phyloP scores from a whole-genome alignment of 2,888 invertebrate species.

The Tromatobia lineatoria region DNA sequence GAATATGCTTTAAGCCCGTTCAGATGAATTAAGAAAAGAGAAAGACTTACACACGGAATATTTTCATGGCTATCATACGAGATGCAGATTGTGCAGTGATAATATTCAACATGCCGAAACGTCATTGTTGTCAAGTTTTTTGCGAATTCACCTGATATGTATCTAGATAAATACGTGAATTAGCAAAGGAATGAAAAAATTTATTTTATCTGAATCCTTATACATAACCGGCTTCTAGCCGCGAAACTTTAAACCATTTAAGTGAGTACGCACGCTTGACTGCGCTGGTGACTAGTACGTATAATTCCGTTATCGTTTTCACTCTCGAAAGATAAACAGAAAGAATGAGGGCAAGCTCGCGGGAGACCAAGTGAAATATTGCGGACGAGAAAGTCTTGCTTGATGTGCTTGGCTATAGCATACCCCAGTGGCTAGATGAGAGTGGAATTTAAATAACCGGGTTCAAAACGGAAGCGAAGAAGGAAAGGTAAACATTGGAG shows the following conservation, averaged over 20 bases:
- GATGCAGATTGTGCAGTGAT: slow-evolving; percentile 4
- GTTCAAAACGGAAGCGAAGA: slow-evolving; percentile 3
- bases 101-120: slow-evolving; percentile 27
- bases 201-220: neutral
- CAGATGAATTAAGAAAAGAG: slow-evolving; percentile 12
- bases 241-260: neutral
- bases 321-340: slow-evolving; percentile 27
- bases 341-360: slow-evolving; percentile 1
- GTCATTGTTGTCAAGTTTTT: no score
- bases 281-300: neutral
- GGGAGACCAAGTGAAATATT: slow-evolving; percentile 19
- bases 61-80: slow-evolving; percentile 29
- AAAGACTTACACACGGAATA: slow-evolving; percentile 6
- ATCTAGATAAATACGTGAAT: slow-evolving; percentile 8
- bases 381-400: neutral
- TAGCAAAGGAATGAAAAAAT: slow-evolving; percentile 16
- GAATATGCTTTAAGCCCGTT: neutral
- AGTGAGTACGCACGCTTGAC: neutral
- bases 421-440: slow-evolving; percentile 11
- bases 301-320: slow-evolving; percentile 22
- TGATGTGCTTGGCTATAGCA: neutral
- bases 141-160: neutral
- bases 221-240: neutral
- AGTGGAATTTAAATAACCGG: slow-evolving; percentile 31
- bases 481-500: slow-evolving; percentile 18